These are phyloP conservation scores for Tychaedon coryphoeus DNA, from an alignment of 2,113 vertebrate genomes.

Conservation along the genomic window DNA sequence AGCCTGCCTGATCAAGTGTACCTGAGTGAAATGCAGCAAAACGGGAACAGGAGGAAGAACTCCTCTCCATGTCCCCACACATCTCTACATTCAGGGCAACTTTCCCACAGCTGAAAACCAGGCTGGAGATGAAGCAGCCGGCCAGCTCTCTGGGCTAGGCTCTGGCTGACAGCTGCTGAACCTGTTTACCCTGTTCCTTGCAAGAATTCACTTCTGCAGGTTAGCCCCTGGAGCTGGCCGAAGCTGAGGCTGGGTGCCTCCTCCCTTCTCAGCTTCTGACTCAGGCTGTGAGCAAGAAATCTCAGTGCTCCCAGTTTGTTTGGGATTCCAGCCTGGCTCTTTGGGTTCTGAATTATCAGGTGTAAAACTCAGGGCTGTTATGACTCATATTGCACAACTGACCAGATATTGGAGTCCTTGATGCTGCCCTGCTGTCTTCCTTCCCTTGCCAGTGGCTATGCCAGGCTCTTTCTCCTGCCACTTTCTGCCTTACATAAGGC, in stretches of 20 bases:
- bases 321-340: background rate
- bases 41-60: background rate
- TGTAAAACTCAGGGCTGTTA: background rate
- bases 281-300: background rate
- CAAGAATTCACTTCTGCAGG: background rate
- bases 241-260: background rate
- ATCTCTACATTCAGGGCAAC: background rate
- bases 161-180: background rate
- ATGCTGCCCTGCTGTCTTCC: background rate
- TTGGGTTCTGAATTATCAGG: background rate
- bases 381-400: background rate
- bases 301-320: background rate
- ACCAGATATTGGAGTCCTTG: background rate
- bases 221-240: background rate
- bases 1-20: background rate
- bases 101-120: background rate
- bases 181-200: background rate
- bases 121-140: background rate
- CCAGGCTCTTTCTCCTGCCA: background rate
- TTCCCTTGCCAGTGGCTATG: background rate
- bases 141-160: background rate
- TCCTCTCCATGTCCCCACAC: background rate
- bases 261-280: background rate
- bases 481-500: background rate
- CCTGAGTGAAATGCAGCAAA: background rate